A percentile compares a stretch with the other conserved stretches of the same genome.
These are phyloP conservation scores for Neoitamus cyanurus DNA, from an alignment of 2,888 invertebrate species.

Conservation along the genomic window DNA sequence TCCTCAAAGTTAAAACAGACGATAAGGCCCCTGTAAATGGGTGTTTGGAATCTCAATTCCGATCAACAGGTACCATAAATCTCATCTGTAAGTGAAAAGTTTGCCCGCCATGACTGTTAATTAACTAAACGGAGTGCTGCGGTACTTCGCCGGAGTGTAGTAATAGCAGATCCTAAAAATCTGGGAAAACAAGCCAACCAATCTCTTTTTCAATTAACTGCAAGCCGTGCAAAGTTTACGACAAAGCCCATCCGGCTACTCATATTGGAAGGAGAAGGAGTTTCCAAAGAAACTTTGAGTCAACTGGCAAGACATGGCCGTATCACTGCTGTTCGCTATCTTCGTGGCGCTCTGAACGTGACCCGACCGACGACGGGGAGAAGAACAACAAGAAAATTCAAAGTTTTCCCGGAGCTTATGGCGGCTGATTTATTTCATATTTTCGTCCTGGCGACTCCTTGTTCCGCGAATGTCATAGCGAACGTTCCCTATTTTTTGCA, in stretches of 20 bases:
- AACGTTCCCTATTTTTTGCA: slow-evolving; percentile 23
- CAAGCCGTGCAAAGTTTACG: slow-evolving; percentile 37
- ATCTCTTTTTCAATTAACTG: slow-evolving; percentile 40
- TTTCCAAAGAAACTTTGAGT: slow-evolving; percentile 25
- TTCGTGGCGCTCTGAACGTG: slow-evolving; percentile 45
- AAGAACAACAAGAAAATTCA: slow-evolving; percentile 48
- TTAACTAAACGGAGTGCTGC: not conserved
- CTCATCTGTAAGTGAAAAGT: not conserved
- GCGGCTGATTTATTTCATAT: slow-evolving; percentile 51
- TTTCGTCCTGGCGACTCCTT: slow-evolving; percentile 41
- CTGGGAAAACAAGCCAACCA: not conserved
- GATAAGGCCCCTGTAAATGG: not conserved
- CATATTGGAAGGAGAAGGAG: slow-evolving; percentile 8
- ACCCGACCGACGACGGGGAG: slow-evolving; percentile 28
- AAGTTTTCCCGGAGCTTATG: slow-evolving; percentile 48
- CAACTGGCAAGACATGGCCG: slow-evolving; percentile 37
- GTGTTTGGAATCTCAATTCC: not conserved
- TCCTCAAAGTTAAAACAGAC: not conserved
- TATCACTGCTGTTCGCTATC: slow-evolving; percentile 44
- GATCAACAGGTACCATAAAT: slow-evolving; percentile 21
- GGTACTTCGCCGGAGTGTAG: not conserved
- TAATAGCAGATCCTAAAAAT: not conserved
- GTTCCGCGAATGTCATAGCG: slow-evolving; percentile 37
- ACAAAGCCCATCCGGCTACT: slow-evolving; percentile 37
- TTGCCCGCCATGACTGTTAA: not conserved